phyloP scores from a whole-genome alignment of 2,797 vertebrate species.

The Sebastes hubbsi region DNA sequence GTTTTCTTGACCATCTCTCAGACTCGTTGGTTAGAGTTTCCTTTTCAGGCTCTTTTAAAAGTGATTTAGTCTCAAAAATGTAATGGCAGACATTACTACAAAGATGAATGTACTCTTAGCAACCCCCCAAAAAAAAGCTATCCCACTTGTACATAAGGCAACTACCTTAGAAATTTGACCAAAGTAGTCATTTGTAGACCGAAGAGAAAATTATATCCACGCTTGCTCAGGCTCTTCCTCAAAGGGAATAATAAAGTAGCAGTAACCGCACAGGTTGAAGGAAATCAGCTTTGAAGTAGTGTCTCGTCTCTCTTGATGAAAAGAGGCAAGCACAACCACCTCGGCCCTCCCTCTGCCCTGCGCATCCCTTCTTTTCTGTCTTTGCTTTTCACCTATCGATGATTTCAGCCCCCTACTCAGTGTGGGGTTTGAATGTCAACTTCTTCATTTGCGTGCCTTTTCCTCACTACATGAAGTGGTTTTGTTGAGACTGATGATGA shows the following conservation, averaged over 20 bases:
- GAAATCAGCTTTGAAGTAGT: conserved; percentile 58
- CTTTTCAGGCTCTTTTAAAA: conserved; percentile 32
- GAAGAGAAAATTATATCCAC: conserved; percentile 39
- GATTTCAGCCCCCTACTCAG: conserved; percentile 9
- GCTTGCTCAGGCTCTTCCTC: conserved; percentile 24
- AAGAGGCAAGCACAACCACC: conserved; percentile 3
- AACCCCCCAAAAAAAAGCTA: not conserved
- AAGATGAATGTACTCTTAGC: conserved; percentile 23
- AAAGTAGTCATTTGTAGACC: conserved; percentile 57
- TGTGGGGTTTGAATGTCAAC: conserved; percentile 19
- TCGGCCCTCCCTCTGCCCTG: not conserved
- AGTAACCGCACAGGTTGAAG: conserved; percentile 41
- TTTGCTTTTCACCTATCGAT: conserved; percentile 14
- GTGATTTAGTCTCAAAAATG: conserved; percentile 35
- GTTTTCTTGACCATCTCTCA: conserved; percentile 51
- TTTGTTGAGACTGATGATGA: not conserved
- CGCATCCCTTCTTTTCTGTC: not conserved
- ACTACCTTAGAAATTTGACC: conserved; percentile 37
- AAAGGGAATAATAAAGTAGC: conserved; percentile 64
- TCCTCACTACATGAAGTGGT: not conserved
- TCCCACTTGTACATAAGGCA: conserved; percentile 1
- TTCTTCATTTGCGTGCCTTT: not conserved
- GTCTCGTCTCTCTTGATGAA: conserved; percentile 38
- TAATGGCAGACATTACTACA: conserved; percentile 47
- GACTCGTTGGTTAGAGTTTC: not conserved